These are phyloP conservation scores for Kradibia gibbosae DNA, from an alignment of 1,140 invertebrate species.

Conservation along the genomic window DNA sequence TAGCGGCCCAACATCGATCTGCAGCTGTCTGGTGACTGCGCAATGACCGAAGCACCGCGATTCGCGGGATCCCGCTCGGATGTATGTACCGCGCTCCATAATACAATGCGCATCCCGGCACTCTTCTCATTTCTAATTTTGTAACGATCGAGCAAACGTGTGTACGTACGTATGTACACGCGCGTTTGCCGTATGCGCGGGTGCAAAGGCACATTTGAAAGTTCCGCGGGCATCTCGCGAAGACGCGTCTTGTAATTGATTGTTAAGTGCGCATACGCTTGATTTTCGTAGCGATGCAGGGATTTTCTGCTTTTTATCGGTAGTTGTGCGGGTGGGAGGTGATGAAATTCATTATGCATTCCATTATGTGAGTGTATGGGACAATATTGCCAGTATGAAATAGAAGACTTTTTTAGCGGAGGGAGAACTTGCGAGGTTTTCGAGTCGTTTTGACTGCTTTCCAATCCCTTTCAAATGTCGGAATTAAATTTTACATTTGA, in stretches of 20 bases:
- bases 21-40: constrained; percentile 60
- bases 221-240: not conserved
- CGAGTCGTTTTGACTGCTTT: not conserved
- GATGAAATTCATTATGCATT: constrained; percentile 38
- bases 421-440: not conserved
- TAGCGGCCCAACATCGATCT: constrained; percentile 68
- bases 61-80: constrained; percentile 57
- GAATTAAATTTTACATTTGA: not conserved
- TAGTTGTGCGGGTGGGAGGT: not conserved
- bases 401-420: not conserved
- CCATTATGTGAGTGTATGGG: constrained; percentile 6
- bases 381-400: constrained; percentile 15
- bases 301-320: constrained; percentile 2
- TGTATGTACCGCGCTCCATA: constrained; percentile 58
- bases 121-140: constrained; percentile 39
- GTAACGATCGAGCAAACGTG: constrained; percentile 6
- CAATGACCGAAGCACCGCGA: constrained; percentile 43
- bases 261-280: not conserved
- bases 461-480: not conserved
- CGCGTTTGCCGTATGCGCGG: not conserved
- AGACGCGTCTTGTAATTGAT: constrained; percentile 20
- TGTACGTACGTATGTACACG: not conserved
- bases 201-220: constrained; percentile 3
- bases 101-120: constrained; percentile 35
- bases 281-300: not conserved